Conservation (phyloP, 2,113 vertebrate species). For the Oxyura jamaicensis region DNA sequence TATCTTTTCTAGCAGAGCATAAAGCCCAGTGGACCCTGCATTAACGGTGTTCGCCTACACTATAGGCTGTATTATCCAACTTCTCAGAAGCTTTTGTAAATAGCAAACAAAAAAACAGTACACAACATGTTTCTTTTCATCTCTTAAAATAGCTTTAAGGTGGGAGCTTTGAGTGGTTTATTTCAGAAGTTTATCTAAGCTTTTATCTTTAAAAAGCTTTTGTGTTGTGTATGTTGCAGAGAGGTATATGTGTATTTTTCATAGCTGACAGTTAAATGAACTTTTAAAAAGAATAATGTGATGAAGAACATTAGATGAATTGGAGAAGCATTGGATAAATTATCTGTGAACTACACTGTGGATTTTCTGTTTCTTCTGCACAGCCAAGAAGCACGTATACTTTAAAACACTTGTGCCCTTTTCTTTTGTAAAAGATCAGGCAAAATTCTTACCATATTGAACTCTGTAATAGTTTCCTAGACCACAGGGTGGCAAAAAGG, state of each 20-base stretch:
- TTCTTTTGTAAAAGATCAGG: neutral
- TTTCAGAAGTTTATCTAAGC: neutral
- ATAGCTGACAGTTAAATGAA: neutral
- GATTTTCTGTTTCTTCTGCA: neutral
- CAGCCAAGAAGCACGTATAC: neutral
- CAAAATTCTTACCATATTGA: neutral
- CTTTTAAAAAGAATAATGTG: neutral
- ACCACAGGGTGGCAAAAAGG: neutral
- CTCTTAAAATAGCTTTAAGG: neutral
- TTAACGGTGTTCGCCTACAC: fast-evolving
- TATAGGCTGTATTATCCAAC: neutral
- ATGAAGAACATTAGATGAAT: neutral
- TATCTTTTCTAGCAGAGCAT: fast-evolving
- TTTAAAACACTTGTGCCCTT: neutral
- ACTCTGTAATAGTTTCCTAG: neutral
- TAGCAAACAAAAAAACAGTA: neutral
- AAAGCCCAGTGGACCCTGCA: neutral
- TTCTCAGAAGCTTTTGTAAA: neutral
- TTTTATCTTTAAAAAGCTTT: neutral
- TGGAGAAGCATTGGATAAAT: neutral
- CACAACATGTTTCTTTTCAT: neutral
- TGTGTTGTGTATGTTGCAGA: neutral
- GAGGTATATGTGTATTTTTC: neutral
- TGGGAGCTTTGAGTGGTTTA: neutral
- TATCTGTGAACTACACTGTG: neutral